Evolutionary conservation across 2,888 invertebrate genomes (phyloP).

Genomic region (Allygus modestus): DNA sequence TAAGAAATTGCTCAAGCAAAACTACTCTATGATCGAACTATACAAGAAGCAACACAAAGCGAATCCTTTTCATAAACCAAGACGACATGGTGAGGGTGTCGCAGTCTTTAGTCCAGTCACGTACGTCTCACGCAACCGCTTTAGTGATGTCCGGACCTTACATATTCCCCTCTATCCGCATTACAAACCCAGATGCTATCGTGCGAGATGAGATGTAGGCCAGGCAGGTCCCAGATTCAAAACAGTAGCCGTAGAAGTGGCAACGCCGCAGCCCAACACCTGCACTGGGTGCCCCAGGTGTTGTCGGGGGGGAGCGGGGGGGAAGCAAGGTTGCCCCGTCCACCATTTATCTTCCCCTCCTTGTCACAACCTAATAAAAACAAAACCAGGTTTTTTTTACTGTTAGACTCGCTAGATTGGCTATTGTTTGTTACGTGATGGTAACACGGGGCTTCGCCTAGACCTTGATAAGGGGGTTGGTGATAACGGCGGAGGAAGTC

Average conservation of each 20-base stretch:
- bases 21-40: too few relatives aligned
- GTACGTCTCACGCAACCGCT: too few relatives aligned
- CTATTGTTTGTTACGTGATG: constrained; percentile 22
- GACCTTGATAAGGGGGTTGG: constrained; percentile 18
- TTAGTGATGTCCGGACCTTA: neutral
- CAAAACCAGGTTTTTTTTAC: constrained; percentile 32
- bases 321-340: constrained; percentile 29
- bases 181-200: constrained; percentile 20
- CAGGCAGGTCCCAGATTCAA: constrained; percentile 27
- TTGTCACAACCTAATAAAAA: constrained; percentile 40
- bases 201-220: constrained; percentile 3
- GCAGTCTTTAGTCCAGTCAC: neutral
- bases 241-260: constrained; percentile 51
- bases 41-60: too few relatives aligned
- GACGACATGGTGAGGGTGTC: neutral
- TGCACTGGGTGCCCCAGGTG: constrained; percentile 51
- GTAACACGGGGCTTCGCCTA: neutral
- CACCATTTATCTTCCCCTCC: constrained; percentile 49
- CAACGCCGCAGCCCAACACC: constrained; percentile 49
- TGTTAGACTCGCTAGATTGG: constrained; percentile 25
- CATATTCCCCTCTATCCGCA: neutral
- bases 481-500: neutral
- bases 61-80: too few relatives aligned
- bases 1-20: too few relatives aligned
- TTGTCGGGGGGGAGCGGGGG: constrained; percentile 21